A percentile compares a stretch with the other conserved stretches of the same genome.
Conservation (phyloP, 2,797 vertebrate species). For the Brachyalestes nurse region DNA sequence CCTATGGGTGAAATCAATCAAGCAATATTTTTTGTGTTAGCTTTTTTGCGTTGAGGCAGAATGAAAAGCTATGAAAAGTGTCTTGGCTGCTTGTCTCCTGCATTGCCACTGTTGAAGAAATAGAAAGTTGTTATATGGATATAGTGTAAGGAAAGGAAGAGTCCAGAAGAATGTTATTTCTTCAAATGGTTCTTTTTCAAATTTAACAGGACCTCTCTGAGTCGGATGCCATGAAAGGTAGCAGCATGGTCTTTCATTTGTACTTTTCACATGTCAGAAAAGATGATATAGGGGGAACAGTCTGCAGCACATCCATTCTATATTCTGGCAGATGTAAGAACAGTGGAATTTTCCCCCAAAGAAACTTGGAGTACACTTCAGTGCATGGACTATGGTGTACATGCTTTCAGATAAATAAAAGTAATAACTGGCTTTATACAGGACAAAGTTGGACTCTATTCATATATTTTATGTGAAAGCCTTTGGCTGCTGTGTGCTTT, state of each 20-base stretch:
- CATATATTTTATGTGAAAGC: not conserved
- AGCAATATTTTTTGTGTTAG: not conserved
- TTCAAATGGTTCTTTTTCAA: constrained; percentile 11
- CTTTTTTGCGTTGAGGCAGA: not conserved
- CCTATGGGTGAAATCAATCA: not conserved
- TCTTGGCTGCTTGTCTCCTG: not conserved
- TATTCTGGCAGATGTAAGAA: constrained; percentile 12
- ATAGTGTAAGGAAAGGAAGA: not conserved
- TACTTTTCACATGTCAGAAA: constrained; percentile 16
- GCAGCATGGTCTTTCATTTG: not conserved
- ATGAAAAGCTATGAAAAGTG: not conserved
- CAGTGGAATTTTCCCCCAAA: not conserved
- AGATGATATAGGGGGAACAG: constrained; percentile 7
- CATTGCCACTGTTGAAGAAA: not conserved
- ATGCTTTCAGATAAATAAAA: not conserved
- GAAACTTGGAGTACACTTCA: not conserved
- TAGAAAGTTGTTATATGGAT: not conserved
- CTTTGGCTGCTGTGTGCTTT: too few relatives aligned
- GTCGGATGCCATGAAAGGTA: too few relatives aligned
- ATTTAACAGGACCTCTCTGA: not conserved
- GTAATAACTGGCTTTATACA: not conserved
- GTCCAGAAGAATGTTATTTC: constrained; percentile 2
- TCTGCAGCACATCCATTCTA: constrained; percentile 1
- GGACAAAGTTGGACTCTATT: not conserved
- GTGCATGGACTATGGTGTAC: not conserved